Evolutionary conservation across 2,113 vertebrate species (phyloP).

Genomic region (Saccopteryx bilineata): DNA sequence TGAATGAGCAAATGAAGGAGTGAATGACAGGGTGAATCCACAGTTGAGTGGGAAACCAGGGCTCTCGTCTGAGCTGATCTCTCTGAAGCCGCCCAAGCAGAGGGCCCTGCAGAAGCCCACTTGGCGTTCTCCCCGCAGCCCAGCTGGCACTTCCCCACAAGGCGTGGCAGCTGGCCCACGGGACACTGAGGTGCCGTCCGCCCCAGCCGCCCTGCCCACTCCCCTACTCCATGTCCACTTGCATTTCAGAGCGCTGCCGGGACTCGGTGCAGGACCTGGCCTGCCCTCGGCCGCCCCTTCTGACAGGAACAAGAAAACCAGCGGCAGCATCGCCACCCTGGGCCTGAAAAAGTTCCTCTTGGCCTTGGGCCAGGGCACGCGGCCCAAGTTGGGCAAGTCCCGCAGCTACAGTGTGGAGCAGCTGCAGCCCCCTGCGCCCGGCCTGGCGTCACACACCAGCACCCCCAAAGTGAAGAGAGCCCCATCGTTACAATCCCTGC

Average conservation of each 20-base stretch:
- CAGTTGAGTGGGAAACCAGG: rapidly evolving
- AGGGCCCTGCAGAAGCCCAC: not conserved
- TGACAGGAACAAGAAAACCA: constrained; percentile 77
- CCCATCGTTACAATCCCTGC: constrained; percentile 94
- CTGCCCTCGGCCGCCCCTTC: rapidly evolving
- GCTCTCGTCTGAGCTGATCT: not conserved
- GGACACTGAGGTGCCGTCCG: not conserved
- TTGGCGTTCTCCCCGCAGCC: not conserved
- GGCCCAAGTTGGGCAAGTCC: constrained; percentile 89
- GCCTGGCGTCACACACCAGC: constrained; percentile 61
- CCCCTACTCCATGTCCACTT: not conserved
- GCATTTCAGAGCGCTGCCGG: constrained; percentile 70
- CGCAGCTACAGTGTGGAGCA: constrained; percentile 93
- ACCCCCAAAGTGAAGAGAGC: constrained; percentile 90
- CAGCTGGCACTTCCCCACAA: not conserved
- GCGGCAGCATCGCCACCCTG: not conserved
- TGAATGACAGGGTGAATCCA: not conserved
- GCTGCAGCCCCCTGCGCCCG: not conserved
- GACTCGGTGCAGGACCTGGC: not conserved
- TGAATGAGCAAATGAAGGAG: not conserved
- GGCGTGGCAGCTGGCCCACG: not conserved
- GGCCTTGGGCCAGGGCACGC: constrained; percentile 90
- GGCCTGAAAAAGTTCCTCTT: constrained; percentile 92
- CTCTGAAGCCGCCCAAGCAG: not conserved
- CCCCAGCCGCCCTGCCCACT: not conserved